Evolutionary conservation across 2,113 vertebrate genomes (phyloP).

Genomic region (Gobius niger): DNA sequence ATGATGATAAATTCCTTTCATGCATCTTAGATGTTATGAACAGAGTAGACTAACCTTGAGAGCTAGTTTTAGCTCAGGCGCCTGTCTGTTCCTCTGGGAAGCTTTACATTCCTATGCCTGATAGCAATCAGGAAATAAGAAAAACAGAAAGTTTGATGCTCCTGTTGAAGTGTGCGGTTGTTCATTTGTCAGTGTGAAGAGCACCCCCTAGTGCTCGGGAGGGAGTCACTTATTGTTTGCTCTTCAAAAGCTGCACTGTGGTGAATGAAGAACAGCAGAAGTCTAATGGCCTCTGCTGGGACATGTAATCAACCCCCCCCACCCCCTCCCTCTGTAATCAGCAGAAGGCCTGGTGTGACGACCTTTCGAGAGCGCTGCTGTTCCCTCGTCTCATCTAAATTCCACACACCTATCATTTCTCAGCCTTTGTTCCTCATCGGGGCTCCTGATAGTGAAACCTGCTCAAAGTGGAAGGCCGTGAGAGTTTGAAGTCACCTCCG

Average conservation of each 20-base stretch:
- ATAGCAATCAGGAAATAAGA: slow-evolving; percentile 14
- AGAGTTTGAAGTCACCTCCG: slow-evolving; percentile 51
- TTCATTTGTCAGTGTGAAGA: slow-evolving; percentile 34
- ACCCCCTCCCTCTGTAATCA: slow-evolving; percentile 68
- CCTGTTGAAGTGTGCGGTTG: slow-evolving; percentile 16
- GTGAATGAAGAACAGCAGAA: slow-evolving; percentile 61
- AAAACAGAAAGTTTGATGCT: slow-evolving; percentile 7
- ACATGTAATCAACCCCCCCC: slow-evolving; percentile 66
- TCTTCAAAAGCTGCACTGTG: slow-evolving; percentile 58
- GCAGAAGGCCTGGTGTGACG: slow-evolving; percentile 62
- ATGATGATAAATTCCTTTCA: slow-evolving; percentile 66
- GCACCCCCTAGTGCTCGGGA: slow-evolving; percentile 70
- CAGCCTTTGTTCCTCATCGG: slow-evolving; percentile 52
- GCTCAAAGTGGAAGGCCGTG: slow-evolving; percentile 58
- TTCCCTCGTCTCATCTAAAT: slow-evolving; percentile 74
- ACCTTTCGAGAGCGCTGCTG: slow-evolving; percentile 68
- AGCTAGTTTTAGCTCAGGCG: slow-evolving; percentile 43
- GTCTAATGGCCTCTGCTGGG: slow-evolving; percentile 71
- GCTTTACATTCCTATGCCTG: slow-evolving; percentile 19
- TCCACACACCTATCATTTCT: slow-evolving; percentile 68
- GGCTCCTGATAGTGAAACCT: slow-evolving; percentile 44
- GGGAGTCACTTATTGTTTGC: slow-evolving; percentile 36
- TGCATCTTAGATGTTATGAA: slow-evolving; percentile 49
- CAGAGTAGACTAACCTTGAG: slow-evolving; percentile 66
- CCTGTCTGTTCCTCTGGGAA: slow-evolving; percentile 43